Evolutionary conservation across 2,797 vertebrate species (phyloP).

Genomic region (Pantherophis alleghaniensis): DNA sequence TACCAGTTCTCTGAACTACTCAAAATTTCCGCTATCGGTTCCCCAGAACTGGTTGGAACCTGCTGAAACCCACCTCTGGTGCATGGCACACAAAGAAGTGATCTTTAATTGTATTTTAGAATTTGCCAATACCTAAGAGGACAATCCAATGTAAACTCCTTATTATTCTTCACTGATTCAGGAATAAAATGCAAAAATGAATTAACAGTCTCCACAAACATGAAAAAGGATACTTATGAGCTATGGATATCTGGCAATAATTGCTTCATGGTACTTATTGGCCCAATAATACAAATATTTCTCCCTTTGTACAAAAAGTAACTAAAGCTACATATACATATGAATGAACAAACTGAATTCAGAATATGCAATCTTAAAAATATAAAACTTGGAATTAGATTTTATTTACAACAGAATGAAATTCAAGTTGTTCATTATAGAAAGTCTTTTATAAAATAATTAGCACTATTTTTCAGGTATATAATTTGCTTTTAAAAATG

Average conservation of each 20-base stretch:
- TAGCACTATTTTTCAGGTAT: background rate
- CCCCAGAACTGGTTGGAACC: too few species aligned
- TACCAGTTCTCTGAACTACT: too few species aligned
- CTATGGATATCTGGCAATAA: background rate
- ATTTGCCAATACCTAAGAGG: background rate
- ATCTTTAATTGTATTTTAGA: background rate
- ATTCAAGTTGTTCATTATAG: background rate
- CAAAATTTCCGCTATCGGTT: too few species aligned
- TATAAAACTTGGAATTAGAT: slow-evolving; percentile 7
- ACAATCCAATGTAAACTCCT: background rate
- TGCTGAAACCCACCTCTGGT: background rate
- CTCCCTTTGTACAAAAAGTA: background rate
- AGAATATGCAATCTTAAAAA: slow-evolving; percentile 15
- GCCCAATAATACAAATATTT: background rate
- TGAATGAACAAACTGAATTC: background rate
- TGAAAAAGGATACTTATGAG: background rate
- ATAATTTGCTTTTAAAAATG: background rate
- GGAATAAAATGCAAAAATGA: background rate
- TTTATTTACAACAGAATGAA: background rate
- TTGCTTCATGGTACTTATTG: background rate
- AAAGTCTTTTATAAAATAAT: background rate
- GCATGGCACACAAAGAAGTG: background rate
- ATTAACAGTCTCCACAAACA: background rate
- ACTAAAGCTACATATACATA: background rate
- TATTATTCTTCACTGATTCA: background rate